Base-by-base conservation (phyloP, 2,888 invertebrate genomes). In the Thysanoteuthis rhombus region DNA sequence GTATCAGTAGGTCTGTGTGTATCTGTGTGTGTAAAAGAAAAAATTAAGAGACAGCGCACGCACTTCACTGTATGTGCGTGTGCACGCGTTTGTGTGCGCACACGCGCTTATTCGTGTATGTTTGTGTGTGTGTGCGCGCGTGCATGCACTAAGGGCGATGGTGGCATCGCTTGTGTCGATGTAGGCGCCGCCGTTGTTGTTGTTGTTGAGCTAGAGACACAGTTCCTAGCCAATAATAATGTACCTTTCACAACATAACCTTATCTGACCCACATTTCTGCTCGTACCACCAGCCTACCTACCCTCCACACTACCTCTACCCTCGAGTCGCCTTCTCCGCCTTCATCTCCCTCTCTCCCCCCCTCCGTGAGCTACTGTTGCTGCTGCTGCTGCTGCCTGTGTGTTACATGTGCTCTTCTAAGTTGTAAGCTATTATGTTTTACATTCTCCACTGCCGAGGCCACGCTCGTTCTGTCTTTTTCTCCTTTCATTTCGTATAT, bases 221-320 rank as follows among this genome's bases (percentile, higher is more conserved):
- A 92, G 42, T 92, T 92, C 92, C 45, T 45, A 40, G 40, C 92
- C 92, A 92, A 92, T 92, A 45, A 92, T 92, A 92, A 92, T 40
- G 45, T 45, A 40, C 45, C 92, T 92, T 92, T 92, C 92, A 45
- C 92, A 92, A 92, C 92, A 92, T 92, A 92, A 92, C 92, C 92
- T 92, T 40, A 92, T n/a, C 92, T 92, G 92, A 92, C 92, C 92
- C 92, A 92, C 42, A 45, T 92, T 92, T 92, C 42, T 92, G 39
- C 42, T 40, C 38, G 38, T 45, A n/a, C 28, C 92, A 92, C 28
- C 91, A n/a, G 39, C 28, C 40, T 39, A 25, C 91, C 42, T 42
- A 28, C 25, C 90, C 28, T 42, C 90, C 28, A 32, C 90, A 39
- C 90, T 32, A 38, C 90, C 25, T 39, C 25, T 40, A 39, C 90